These are phyloP conservation scores for Penaeus monodon DNA, from an alignment of 2,888 invertebrate species.

Conservation along the genomic window DNA sequence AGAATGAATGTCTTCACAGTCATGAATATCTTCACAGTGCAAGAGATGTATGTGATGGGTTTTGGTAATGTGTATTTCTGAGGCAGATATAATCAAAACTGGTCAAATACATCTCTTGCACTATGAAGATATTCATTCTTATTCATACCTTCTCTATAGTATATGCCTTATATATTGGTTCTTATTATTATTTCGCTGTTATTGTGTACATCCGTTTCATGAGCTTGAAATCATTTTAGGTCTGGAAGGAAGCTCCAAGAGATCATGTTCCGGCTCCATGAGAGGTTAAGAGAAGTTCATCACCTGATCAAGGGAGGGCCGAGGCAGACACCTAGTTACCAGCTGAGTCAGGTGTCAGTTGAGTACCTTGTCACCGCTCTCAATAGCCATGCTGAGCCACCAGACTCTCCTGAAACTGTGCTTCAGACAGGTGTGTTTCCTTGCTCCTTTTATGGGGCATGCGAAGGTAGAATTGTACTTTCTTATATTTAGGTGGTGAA, in stretches of 20 bases:
- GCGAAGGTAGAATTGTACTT: no score
- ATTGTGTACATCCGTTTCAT: background rate
- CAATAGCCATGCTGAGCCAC: conserved; percentile 50
- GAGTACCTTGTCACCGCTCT: conserved; percentile 75
- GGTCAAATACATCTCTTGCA: no score
- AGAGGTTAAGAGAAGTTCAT: conserved; percentile 53
- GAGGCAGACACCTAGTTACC: conserved; percentile 35
- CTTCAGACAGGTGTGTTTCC: conserved; percentile 33
- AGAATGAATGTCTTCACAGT: no score
- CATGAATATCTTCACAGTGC: no score
- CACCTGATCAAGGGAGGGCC: conserved; percentile 55
- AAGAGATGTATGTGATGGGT: no score
- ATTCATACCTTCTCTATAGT: no score
- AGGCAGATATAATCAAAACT: no score
- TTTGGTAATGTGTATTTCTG: no score
- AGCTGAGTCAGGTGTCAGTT: conserved; percentile 75
- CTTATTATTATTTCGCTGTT: background rate
- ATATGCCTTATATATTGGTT: no score
- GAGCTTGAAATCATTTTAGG: conserved; percentile 13
- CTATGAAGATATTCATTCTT: no score
- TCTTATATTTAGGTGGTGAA: no score
- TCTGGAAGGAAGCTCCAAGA: conserved; percentile 47
- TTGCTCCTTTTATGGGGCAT: no score
- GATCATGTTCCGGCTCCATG: conserved; percentile 56
- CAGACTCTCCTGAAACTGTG: conserved; percentile 48